Percentiles rank a stretch among this genome's conserved stretches.
Conservation (phyloP, 2,888 invertebrate species). For the Drosophila fungiperda region DNA sequence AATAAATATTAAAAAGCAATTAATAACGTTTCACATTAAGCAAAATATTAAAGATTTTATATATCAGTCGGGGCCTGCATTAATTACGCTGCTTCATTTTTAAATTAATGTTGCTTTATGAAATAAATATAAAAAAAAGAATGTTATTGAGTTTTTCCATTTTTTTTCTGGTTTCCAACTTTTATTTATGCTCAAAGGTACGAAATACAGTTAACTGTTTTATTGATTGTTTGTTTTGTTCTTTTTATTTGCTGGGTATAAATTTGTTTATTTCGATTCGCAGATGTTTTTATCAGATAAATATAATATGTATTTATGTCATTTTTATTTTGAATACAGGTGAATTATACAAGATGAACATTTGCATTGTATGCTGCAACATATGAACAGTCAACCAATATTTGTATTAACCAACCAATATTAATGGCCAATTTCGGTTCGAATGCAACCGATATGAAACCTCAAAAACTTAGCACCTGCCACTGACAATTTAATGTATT, state of each 20-base stretch:
- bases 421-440: neutral
- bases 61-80: neutral
- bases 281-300: constrained; percentile 1
- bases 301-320: neutral
- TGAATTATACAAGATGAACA: neutral
- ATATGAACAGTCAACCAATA: neutral
- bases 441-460: constrained; percentile 14
- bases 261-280: constrained; percentile 25
- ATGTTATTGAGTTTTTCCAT: neutral
- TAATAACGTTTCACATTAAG: too few relatives aligned
- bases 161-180: constrained; percentile 8
- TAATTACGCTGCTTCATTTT: neutral
- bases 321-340: neutral
- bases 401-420: neutral
- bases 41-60: neutral
- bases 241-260: constrained; percentile 25
- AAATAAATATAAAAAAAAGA: neutral
- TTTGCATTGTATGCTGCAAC: neutral
- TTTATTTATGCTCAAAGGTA: constrained; percentile 58
- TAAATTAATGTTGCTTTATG: neutral
- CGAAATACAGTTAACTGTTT: constrained; percentile 63
- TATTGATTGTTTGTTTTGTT: constrained; percentile 28
- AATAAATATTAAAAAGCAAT: too few relatives aligned
- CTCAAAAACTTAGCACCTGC: constrained; percentile 2
- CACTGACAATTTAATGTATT: neutral